A percentile compares a stretch with the other conserved stretches of the same genome.
These are phyloP conservation scores for Pristionchus mayeri DNA, from an alignment of 2,888 invertebrate species.

Conservation along the genomic window DNA sequence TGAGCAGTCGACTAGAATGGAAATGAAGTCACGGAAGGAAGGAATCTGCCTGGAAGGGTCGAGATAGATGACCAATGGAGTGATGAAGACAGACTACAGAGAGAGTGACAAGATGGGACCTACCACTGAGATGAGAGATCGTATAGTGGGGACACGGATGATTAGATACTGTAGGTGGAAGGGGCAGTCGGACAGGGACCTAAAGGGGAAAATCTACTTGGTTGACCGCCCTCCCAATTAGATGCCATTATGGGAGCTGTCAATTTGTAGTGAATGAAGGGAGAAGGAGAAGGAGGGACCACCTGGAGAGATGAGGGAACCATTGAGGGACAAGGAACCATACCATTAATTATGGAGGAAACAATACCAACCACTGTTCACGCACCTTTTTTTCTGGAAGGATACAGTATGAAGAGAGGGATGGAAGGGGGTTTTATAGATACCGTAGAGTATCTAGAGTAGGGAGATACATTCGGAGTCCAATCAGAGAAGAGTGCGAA, in stretches of 20 bases:
- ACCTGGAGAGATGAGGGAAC: constrained; percentile 28
- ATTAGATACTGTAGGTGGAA: neutral
- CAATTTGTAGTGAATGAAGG: constrained; percentile 34
- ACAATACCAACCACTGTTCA: neutral
- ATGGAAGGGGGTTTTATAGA: neutral
- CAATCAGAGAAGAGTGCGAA: constrained; percentile 8
- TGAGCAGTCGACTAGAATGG: constrained; percentile 14
- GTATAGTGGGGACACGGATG: neutral
- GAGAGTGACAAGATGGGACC: neutral
- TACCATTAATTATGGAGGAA: constrained; percentile 18
- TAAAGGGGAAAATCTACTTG: constrained; percentile 25
- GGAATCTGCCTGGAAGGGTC: neutral
- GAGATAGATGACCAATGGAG: constrained; percentile 35
- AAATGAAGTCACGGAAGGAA: constrained; percentile 19
- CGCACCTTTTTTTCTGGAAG: neutral
- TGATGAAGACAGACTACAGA: neutral
- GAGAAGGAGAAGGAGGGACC: constrained; percentile 4
- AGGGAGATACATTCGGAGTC: neutral
- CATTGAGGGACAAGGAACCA: neutral
- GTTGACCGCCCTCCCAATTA: constrained; percentile 26
- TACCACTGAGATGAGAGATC: neutral
- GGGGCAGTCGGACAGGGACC: neutral
- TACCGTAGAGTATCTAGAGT: neutral
- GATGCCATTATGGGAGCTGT: constrained; percentile 36
- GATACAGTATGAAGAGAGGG: neutral